phyloP scores from a whole-genome alignment of 2,113 vertebrate species.

The Chlamydotis undulata region DNA sequence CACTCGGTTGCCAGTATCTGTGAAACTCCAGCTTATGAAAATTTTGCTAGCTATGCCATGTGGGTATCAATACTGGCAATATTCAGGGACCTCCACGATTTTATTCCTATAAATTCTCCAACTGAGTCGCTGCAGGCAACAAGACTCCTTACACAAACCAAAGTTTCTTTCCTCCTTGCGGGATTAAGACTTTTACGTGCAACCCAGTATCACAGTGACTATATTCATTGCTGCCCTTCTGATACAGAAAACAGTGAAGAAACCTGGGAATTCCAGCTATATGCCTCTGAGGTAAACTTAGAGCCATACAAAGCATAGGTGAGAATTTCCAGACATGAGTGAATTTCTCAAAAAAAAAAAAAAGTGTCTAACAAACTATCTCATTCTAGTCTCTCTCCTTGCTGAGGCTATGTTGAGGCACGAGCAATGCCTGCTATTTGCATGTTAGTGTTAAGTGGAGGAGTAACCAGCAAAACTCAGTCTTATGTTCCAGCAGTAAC shows the following conservation, averaged over 20 bases:
- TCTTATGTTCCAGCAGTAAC: background rate
- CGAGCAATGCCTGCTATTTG: background rate
- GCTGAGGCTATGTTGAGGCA: background rate
- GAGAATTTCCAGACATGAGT: background rate
- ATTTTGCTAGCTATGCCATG: background rate
- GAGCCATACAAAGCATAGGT: background rate
- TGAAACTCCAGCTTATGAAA: background rate
- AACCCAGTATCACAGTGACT: background rate
- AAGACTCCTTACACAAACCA: background rate
- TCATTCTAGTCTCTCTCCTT: background rate
- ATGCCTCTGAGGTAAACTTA: background rate
- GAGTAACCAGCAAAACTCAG: background rate
- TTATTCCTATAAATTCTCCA: background rate
- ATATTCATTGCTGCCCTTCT: background rate
- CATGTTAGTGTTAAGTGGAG: background rate
- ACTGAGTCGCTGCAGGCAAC: background rate
- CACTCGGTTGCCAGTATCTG: background rate
- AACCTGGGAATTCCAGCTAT: background rate
- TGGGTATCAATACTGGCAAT: background rate
- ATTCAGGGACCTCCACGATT: background rate
- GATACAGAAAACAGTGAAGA: background rate
- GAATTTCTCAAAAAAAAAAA: background rate
- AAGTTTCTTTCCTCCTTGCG: background rate
- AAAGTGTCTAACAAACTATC: background rate
- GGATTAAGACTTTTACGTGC: background rate